Evolutionary conservation across 2,113 vertebrate genomes (phyloP).

Genomic region (Argyrosomus japonicus): DNA sequence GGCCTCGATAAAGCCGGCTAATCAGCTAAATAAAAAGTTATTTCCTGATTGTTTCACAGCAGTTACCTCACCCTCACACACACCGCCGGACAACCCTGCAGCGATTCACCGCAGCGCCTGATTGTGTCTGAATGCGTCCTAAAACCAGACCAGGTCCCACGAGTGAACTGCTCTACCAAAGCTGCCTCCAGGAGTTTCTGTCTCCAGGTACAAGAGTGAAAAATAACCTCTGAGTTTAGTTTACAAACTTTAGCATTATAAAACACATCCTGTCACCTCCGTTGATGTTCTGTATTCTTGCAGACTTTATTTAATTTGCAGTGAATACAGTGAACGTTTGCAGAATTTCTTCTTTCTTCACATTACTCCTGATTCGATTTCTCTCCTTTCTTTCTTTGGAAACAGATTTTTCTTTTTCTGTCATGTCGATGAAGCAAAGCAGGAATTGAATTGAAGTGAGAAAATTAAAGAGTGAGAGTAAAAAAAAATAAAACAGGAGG

Average conservation of each 20-base stretch:
- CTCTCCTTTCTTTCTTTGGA: too few species aligned
- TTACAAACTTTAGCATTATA: background rate
- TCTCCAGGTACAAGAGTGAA: background rate
- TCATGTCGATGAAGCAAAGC: slow-evolving; percentile 1
- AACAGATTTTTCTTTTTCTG: background rate
- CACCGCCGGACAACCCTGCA: too few species aligned
- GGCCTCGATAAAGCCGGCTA: too few species aligned
- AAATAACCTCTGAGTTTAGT: background rate
- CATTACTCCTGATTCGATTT: slow-evolving; percentile 8
- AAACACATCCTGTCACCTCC: background rate
- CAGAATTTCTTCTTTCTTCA: background rate
- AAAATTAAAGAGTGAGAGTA: background rate
- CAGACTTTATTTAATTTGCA: background rate
- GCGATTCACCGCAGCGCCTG: too few species aligned
- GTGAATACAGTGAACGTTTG: background rate
- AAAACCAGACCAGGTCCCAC: background rate
- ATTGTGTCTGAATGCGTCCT: too few species aligned
- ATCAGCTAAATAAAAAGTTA: too few species aligned
- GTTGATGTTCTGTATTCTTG: background rate
- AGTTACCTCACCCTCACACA: too few species aligned
- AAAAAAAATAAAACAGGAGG: too few species aligned
- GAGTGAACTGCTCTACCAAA: background rate
- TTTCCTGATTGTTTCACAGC: too few species aligned
- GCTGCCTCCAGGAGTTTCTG: background rate
- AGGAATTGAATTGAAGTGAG: slow-evolving; percentile 19